Evolutionary conservation across 2,797 vertebrate genomes (phyloP).

Genomic region (Sorex maritimensis): DNA sequence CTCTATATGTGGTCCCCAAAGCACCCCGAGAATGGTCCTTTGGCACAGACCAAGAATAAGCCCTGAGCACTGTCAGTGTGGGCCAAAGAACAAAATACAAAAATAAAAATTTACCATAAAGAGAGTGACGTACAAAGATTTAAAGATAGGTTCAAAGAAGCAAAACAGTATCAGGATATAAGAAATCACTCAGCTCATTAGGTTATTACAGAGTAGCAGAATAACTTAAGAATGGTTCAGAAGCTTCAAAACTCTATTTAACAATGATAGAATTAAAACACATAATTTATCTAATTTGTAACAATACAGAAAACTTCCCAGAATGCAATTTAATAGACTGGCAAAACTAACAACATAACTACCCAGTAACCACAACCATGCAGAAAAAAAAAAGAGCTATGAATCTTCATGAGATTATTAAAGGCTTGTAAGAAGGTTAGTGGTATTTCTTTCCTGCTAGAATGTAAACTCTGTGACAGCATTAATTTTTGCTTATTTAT

Average conservation of each 20-base stretch:
- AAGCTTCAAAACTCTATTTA: conserved; percentile 5
- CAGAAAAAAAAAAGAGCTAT: neutral
- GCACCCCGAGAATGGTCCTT: no score
- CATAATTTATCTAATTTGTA: neutral
- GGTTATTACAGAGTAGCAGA: conserved; percentile 45
- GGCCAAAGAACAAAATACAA: neutral
- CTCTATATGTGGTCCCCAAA: no score
- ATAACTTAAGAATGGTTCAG: neutral
- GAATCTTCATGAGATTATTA: neutral
- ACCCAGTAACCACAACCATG: conserved; percentile 16
- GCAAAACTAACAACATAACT: conserved; percentile 54
- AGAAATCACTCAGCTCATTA: neutral
- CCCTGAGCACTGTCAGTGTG: no score
- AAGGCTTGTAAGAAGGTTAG: neutral
- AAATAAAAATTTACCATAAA: neutral
- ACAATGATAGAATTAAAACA: neutral
- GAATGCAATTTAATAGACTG: conserved; percentile 51
- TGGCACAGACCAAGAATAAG: no score
- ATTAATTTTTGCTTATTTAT: conserved; percentile 25
- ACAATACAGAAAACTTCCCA: neutral
- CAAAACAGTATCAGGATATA: conserved; percentile 18
- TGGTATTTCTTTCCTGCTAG: neutral
- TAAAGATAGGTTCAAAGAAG: conserved; percentile 3
- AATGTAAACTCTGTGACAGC: conserved; percentile 30
- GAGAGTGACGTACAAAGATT: neutral